Base-by-base conservation (phyloP, 2,888 invertebrate genomes). In the Timema cristinae region DNA sequence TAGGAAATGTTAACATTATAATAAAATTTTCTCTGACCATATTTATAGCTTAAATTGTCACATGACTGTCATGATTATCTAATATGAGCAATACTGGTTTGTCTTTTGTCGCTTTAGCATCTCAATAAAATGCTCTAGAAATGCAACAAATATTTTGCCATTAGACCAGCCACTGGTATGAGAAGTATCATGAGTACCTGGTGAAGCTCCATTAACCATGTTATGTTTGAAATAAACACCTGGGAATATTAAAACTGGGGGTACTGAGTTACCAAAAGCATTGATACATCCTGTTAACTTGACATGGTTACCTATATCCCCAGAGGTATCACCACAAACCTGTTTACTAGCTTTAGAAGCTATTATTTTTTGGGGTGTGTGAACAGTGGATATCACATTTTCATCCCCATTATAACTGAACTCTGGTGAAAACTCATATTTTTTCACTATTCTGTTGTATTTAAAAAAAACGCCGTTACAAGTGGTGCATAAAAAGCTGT, bases 1-100 rank as follows among this genome's bases (percentile, higher is more conserved):
- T 8, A 63, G 47, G 63, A 63, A 63, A 63, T 63, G 16, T 63
- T 79, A 78, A 63, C 63, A 63, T 63, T 13, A 77, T 75, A 52
- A 79, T 74, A n/a, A 78, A 77, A 73, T 77, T 75, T n/a, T 76
- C 75, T 72, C 76, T 77, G n/a, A 77, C 77, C 54, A 72, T 70
- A 68, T 78, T 47, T n/a, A 75, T 68, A 15, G 47, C 69, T 59
- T 49, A 49, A 10, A 73, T 54, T n/a, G 50, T 47, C 13, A 71
- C 52, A 50, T 75, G 75, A 59, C 68, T 71, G n/a, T 68, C 68
- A n/a, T 73, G 72, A 47, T 75, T 75, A 63, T 75, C 74, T 32
- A 63, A 54, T n/a, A 75, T 51, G 10, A 74, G 66, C 6, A 73
- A 48, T 7, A 49, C 11, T 47, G 63, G 67, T 50, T 70, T 66